Base-by-base conservation (phyloP, 2,888 invertebrate species). In the Meliscaeva auricollis region DNA sequence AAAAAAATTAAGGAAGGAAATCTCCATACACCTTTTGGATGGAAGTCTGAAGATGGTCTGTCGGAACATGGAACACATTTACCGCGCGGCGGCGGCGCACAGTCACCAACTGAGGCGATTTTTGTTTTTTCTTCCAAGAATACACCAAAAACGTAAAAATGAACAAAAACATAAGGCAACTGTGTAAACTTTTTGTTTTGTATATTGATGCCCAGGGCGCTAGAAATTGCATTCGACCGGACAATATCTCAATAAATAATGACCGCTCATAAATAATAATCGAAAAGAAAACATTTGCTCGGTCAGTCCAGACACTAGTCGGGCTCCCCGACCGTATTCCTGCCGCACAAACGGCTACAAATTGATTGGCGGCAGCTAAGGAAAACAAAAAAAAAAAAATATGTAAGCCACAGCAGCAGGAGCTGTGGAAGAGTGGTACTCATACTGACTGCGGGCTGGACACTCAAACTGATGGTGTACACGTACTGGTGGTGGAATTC, bases 241-340 rank as follows among this genome's bases (percentile, higher is more conserved):
- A 90, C 89, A 89, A 90, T 90, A 90, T 90, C 90, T 90, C 90
- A 90, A 90, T 90, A 90, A 90, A 90, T 90, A 90, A 90, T 90
- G 89, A 90, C 90, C 89, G 89, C 89, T 89, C 89, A 89, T 90
- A 90, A 90, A 90, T 90, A 90, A 90, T 90, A 90, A 90, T 90
- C 89, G 90, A 88, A 88, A 89, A 89, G 88, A 89, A 89, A 89
- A 89, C 81, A 85, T 85, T 85, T 72, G 80, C 60, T 73, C 50
- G 76, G 66, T 54, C 82, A 70, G 60, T 41, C 72, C 75, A 64
- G 62, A 69, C 75, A 58, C 35, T 38, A 32, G n/a, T 20, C 68
- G 22, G 64, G 35, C 35, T 8, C 35, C 2, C 70, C 48, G 58
- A 52, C 50, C 46, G 81, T 15, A 20, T 26, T 30, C 20, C 15